These are phyloP conservation scores for Bugulina stolonifera DNA, from an alignment of 2,888 invertebrate species.

Conservation along the genomic window DNA sequence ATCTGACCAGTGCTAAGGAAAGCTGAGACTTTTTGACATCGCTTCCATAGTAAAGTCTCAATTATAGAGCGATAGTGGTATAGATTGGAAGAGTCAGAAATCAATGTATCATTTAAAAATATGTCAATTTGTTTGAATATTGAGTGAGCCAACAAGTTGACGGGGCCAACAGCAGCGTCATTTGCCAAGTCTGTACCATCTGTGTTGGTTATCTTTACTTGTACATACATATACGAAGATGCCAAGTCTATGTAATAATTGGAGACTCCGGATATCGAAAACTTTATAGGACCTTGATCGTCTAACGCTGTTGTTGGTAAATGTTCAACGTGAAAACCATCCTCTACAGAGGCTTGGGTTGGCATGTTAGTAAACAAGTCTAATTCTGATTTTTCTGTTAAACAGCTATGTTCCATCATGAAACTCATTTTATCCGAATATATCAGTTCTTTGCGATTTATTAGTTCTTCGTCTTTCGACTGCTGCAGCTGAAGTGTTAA, in stretches of 20 bases:
- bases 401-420: no score
- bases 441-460: no score
- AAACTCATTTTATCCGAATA: no score
- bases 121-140: no score
- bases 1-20: no score
- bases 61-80: conserved; percentile 31
- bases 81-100: no score
- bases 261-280: conserved; percentile 29
- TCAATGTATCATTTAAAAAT: conserved; percentile 28
- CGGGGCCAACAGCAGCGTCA: conserved; percentile 28
- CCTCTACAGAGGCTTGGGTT: conserved; percentile 9
- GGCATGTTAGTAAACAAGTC: background rate
- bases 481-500: no score
- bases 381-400: no score
- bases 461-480: no score
- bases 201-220: conserved; percentile 29
- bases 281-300: conserved; percentile 28
- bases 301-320: background rate
- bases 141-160: conserved; percentile 30
- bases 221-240: conserved; percentile 29
- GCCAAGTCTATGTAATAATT: conserved; percentile 30
- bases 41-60: conserved; percentile 29
- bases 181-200: conserved; percentile 28
- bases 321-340: no score
- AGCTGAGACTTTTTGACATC: no score